Conservation (phyloP, 2,888 invertebrate genomes). For the Pardosa pseudoannulata region DNA sequence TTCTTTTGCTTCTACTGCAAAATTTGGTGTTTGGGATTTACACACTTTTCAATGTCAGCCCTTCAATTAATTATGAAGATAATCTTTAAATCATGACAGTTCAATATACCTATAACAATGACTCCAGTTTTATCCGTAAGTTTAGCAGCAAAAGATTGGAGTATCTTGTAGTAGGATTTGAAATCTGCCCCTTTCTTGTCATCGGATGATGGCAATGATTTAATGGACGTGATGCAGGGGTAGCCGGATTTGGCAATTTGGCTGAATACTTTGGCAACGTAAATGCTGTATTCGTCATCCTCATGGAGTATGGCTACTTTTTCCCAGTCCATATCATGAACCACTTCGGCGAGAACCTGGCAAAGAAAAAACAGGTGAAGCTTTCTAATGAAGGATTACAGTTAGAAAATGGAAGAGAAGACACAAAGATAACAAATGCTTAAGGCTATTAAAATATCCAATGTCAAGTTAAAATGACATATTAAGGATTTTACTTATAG, state of each 20-base stretch:
- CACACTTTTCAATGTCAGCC: too few relatives aligned
- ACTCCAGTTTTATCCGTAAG: slow-evolving; percentile 69
- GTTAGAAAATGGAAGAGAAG: too few relatives aligned
- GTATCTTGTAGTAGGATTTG: slow-evolving; percentile 35
- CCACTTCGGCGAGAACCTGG: slow-evolving; percentile 59
- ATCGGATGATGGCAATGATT: slow-evolving; percentile 19
- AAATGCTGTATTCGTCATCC: slow-evolving; percentile 76
- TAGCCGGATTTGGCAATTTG: slow-evolving; percentile 73
- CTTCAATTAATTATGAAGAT: too few relatives aligned
- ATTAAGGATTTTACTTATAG: too few relatives aligned
- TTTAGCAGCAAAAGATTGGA: slow-evolving; percentile 42
- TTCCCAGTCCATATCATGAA: slow-evolving; percentile 73
- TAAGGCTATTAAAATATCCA: too few relatives aligned
- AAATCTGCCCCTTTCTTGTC: not conserved
- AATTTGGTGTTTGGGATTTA: too few relatives aligned
- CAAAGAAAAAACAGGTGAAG: slow-evolving; percentile 3
- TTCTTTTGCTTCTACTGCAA: too few relatives aligned
- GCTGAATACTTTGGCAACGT: slow-evolving; percentile 76
- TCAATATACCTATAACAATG: slow-evolving; percentile 50
- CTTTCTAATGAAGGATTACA: too few relatives aligned
- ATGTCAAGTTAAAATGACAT: too few relatives aligned
- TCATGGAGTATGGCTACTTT: slow-evolving; percentile 75
- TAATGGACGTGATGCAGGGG: slow-evolving; percentile 75
- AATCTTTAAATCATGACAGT: too few relatives aligned
- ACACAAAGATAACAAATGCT: too few relatives aligned